Evolutionary conservation across 2,888 invertebrate species (phyloP), one percentile per base, ranked within the genome.

Genomic region (Pasiphila rectangulata): DNA sequence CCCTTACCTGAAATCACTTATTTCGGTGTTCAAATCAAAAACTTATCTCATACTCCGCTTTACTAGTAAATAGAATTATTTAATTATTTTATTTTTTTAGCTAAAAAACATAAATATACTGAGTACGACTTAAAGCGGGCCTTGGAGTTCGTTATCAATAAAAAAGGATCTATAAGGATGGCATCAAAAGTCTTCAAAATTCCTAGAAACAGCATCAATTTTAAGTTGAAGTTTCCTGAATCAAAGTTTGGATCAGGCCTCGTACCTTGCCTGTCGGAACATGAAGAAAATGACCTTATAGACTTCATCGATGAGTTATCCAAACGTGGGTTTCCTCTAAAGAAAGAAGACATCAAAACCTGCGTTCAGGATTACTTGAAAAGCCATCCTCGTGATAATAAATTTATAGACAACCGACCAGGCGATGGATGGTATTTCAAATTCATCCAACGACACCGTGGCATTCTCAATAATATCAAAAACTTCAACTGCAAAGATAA

Each of bases 281-380:
- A 5, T 2, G 34, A 39, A 27, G 47, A 48, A 49, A 46, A 37
- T 36, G 42, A 51, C 25, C 4, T 45, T 6, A 34, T 51, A 12
- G 40, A 45, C 0, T 50, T 35, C 4, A 47, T 51, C 4, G 32
- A 24, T 5, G 27, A 48, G n/a, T 4, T 48, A 4, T 32, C 47
- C 12, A 48, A 17, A 2, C 37, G 47, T 12, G 47, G 47, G 1
- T 48, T 42, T 10, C 42, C 47, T n/a, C 38, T 19, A 9, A 48
- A 43, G 27, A 42, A 38, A n/a, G 47, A 48, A 20, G 35, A 43
- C 6, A 42, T 48, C 17, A 37, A 48, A 15, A 38, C 38, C 3
- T 30, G 38, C 9, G 42, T 48, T 9, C 32, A 38, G 29, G 27
- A 43, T 17, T 35, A 23, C 12, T 23, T 48, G 9, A 34, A 23